Evolutionary conservation across 2,797 vertebrate genomes (phyloP).

Genomic region (Emys orbicularis): DNA sequence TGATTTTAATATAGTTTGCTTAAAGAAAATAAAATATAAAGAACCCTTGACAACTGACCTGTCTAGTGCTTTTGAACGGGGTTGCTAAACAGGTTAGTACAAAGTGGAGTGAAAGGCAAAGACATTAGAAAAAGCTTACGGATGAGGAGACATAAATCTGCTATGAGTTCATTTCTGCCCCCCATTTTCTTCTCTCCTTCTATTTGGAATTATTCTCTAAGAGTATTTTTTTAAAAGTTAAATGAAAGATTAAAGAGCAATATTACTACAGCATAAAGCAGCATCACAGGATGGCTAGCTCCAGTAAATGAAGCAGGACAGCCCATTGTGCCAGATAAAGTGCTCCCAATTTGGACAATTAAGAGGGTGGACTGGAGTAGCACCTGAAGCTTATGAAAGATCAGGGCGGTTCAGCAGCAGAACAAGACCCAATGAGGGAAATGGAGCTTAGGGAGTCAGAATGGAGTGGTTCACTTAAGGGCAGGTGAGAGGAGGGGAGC

Average conservation of each 20-base stretch:
- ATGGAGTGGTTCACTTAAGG: not conserved
- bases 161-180: not conserved
- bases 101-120: not conserved
- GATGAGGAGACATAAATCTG: not conserved
- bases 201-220: not conserved
- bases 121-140: not conserved
- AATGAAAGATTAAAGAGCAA: not conserved
- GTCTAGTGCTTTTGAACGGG: rapidly evolving
- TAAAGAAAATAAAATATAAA: not conserved
- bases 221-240: not conserved
- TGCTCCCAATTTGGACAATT: too few species aligned
- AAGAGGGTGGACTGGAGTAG: too few species aligned
- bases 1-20: not conserved
- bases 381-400: too few species aligned
- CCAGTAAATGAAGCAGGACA: too few species aligned
- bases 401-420: too few species aligned
- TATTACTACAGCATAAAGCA: rapidly evolving
- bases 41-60: not conserved
- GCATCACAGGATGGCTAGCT: too few species aligned
- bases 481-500: not conserved
- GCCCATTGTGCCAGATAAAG: too few species aligned
- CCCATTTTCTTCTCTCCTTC: not conserved
- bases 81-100: not conserved
- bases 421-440: too few species aligned
- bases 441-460: too few species aligned